These are phyloP conservation scores for Lepisosteus osseus DNA, from an alignment of 2,113 vertebrate species.

Conservation along the genomic window DNA sequence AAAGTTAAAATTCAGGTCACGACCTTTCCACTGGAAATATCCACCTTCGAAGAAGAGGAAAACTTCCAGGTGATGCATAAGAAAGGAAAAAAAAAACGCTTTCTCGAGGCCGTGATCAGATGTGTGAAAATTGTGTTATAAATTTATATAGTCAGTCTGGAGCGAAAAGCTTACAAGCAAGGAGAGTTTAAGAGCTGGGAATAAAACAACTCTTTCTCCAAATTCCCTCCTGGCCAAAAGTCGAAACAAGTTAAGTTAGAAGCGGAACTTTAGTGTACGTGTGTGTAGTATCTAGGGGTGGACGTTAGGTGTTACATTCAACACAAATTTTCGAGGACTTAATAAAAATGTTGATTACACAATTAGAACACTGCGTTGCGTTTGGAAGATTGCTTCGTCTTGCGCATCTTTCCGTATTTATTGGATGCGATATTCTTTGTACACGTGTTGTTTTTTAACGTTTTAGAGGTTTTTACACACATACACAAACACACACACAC, in stretches of 20 bases:
- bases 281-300: conserved; percentile 8
- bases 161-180: too few species aligned
- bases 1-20: neutral
- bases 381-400: too few species aligned
- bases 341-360: neutral
- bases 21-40: neutral
- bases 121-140: too few species aligned
- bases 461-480: too few species aligned
- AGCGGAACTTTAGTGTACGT: conserved; percentile 24
- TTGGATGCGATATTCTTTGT: too few species aligned
- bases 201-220: conserved; percentile 52
- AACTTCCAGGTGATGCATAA: too few species aligned
- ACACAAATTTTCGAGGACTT: neutral
- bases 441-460: too few species aligned
- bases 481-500: too few species aligned
- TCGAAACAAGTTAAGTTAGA: conserved; percentile 68
- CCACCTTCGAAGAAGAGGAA: neutral
- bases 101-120: too few species aligned
- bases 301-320: conserved; percentile 38
- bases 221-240: conserved; percentile 65
- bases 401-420: too few species aligned
- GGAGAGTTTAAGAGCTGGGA: conserved; percentile 2
- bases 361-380: neutral
- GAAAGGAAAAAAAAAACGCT: too few species aligned
- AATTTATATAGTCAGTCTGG: too few species aligned